These are phyloP conservation scores for Chymomyza costata DNA, from an alignment of 1,140 invertebrate species.

Conservation along the genomic window DNA sequence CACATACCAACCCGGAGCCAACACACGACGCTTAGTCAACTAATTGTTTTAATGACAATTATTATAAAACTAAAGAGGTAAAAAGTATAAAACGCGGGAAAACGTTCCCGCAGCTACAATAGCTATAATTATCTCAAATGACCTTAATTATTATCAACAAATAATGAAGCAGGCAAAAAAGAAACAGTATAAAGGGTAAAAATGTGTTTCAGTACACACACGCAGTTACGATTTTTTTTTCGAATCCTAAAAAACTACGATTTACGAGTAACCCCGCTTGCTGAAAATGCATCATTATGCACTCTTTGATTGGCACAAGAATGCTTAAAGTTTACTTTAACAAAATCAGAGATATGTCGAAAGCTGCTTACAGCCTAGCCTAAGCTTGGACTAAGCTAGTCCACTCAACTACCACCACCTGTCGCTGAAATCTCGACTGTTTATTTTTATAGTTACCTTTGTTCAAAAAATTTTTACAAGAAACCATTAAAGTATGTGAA, in stretches of 20 bases:
- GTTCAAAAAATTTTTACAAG: conserved; percentile 57
- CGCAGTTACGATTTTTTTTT: too few relatives aligned
- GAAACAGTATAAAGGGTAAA: too few relatives aligned
- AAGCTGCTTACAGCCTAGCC: conserved; percentile 8
- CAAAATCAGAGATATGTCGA: conserved; percentile 64
- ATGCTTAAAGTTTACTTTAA: conserved; percentile 74
- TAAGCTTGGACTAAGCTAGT: conserved; percentile 1
- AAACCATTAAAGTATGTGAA: conserved; percentile 58
- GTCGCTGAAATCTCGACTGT: conserved; percentile 29
- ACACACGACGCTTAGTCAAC: conserved; percentile 23
- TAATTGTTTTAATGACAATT: conserved; percentile 73
- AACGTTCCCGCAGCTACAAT: conserved; percentile 47
- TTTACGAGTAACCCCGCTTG: too few relatives aligned
- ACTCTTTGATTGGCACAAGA: conserved; percentile 73
- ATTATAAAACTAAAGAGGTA: conserved; percentile 45
- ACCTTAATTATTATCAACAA: conserved; percentile 73
- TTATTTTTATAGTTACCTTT: conserved; percentile 4
- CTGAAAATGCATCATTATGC: too few relatives aligned
- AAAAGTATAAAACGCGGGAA: conserved; percentile 22
- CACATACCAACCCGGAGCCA: conserved; percentile 46
- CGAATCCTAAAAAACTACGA: too few relatives aligned
- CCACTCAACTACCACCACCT: conserved; percentile 28
- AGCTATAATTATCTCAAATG: conserved; percentile 67
- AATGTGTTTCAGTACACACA: too few relatives aligned
- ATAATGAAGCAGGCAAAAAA: conserved; percentile 38